These are phyloP conservation scores for Hoplodrina blanda DNA, from an alignment of 2,888 invertebrate genomes.

Conservation along the genomic window DNA sequence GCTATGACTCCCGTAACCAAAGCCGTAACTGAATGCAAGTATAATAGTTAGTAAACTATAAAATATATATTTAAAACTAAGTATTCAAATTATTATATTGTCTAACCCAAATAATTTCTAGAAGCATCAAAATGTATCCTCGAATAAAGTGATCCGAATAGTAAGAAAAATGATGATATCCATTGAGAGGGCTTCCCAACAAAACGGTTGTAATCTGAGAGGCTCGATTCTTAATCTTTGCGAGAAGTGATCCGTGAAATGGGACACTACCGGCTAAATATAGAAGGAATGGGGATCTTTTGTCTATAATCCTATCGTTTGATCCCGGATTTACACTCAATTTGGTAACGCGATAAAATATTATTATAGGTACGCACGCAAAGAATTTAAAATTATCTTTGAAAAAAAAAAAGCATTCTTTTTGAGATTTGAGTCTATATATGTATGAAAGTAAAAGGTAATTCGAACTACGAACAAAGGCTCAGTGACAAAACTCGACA, in stretches of 20 bases:
- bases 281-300: conserved; percentile 19
- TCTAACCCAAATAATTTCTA: neutral
- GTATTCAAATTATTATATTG: neutral
- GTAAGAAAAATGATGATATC: conserved; percentile 26
- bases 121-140: conserved; percentile 4
- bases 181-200: conserved; percentile 12
- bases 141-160: conserved; percentile 25
- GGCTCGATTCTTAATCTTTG: conserved; percentile 43
- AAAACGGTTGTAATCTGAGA: conserved; percentile 42
- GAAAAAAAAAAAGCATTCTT: neutral
- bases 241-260: conserved; percentile 52
- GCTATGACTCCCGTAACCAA: too few relatives aligned
- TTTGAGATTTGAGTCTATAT: neutral
- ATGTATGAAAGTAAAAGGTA: too few relatives aligned
- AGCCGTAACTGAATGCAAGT: too few relatives aligned
- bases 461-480: too few relatives aligned
- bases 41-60: too few relatives aligned
- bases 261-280: conserved; percentile 28
- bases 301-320: conserved; percentile 25
- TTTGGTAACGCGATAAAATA: conserved; percentile 10
- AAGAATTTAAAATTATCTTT: neutral
- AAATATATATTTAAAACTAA: too few relatives aligned
- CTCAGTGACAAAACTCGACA: too few relatives aligned
- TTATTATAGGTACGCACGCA: neutral
- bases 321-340: conserved; percentile 10